Evolutionary conservation across 2,113 vertebrate genomes (phyloP), one percentile per base, ranked within the genome.

Genomic region (Tamias sibiricus): DNA sequence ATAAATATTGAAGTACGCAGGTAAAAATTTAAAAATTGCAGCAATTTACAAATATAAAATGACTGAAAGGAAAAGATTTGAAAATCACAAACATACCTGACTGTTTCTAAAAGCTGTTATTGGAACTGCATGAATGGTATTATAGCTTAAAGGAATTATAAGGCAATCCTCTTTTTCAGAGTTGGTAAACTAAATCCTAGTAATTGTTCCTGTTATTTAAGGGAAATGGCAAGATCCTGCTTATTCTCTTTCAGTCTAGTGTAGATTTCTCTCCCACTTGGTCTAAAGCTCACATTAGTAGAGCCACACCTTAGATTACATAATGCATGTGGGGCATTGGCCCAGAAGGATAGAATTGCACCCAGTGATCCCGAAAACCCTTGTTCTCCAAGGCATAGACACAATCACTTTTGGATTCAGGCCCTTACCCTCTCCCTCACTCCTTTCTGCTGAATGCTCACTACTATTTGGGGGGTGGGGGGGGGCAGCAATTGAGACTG

Each of bases 91-190:
- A 68, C n/a, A 85, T 3, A 62, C 17, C 8, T 49, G 35, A 79
- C 37, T 52, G 6, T 57, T 94, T 93, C 47, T 74, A 83, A 90
- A 95, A 47, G 68, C 84, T 86, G 35, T 87, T 42, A 28, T 32
- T 3, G 9, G 32, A 66, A 83, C 71, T 44, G 35, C 2, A 30
- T 19, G 30, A 32, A 44, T 54, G 47, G 13, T 8, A n/a, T 35
- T 59, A 32, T 0, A 87, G 35, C 1, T 52, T 74, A 79, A 81
- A 84, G 44, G n/a, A 94, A 79, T 37, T 42, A 69, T 22, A 87
- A 68, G 17, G 3, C 42, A 44, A 91, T 32, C 30, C 26, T 62
- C 88, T 64, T 88, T 76, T 77, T 80, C 52, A 83, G 44, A 94
- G 59, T 19, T 40, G 49, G 40, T 85, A 68, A 91, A 94, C 47